A percentile compares a stretch with the other conserved stretches of the same genome.
phyloP scores from a whole-genome alignment of 2,113 vertebrate species.

The Phaethon lepturus region DNA sequence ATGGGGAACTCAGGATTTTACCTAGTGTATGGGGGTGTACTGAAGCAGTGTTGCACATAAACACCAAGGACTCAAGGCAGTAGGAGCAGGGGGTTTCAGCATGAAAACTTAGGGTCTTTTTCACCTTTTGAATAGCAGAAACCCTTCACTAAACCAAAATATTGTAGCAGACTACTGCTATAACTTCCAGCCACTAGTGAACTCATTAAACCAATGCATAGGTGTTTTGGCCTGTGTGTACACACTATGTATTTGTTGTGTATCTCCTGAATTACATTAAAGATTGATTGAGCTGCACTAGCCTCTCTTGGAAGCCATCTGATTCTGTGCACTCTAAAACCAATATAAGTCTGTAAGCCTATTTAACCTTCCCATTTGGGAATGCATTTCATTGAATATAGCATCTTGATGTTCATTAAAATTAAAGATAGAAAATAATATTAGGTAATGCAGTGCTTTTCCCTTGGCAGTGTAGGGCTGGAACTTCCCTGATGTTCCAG shows the following conservation, averaged over 20 bases:
- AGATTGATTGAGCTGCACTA: neutral
- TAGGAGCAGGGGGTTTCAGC: neutral
- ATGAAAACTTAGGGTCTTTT: neutral
- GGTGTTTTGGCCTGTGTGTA: neutral
- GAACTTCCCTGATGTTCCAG: neutral
- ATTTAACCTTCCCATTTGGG: neutral
- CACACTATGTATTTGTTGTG: neutral
- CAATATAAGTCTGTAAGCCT: neutral
- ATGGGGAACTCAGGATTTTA: neutral
- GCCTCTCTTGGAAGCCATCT: neutral
- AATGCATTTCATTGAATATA: neutral
- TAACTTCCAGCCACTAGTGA: neutral
- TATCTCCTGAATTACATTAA: neutral
- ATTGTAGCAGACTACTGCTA: neutral
- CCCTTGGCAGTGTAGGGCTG: neutral
- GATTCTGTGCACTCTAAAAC: slow-evolving; percentile 8
- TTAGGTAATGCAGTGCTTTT: neutral
- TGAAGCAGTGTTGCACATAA: neutral
- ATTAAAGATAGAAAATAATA: slow-evolving; percentile 22
- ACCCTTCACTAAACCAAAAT: neutral
- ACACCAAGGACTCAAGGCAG: neutral
- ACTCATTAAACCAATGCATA: neutral
- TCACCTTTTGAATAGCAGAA: neutral
- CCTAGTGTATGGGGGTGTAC: neutral
- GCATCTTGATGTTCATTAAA: slow-evolving; percentile 24